phyloP scores from a whole-genome alignment of 2,113 vertebrate species.

The Caloenas nicobarica region DNA sequence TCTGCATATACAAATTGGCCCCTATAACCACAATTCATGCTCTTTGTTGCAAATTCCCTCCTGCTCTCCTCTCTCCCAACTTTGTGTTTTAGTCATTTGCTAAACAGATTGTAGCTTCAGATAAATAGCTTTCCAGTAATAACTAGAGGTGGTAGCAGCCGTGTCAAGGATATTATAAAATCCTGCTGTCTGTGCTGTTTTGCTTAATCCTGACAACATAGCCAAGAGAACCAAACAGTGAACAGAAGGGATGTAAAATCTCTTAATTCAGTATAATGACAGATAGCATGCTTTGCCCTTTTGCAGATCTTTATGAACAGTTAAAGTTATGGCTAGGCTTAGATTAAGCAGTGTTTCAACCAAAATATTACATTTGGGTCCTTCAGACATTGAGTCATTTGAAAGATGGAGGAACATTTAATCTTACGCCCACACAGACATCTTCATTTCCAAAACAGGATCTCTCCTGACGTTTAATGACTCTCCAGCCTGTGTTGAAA shows the following conservation, averaged over 20 bases:
- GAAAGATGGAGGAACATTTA: slow-evolving; percentile 25
- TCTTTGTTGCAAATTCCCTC: background rate
- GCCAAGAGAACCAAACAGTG: background rate
- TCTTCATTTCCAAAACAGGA: slow-evolving; percentile 45
- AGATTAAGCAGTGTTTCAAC: slow-evolving; percentile 23
- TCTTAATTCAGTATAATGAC: background rate
- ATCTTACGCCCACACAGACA: slow-evolving; percentile 37
- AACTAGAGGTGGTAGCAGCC: background rate
- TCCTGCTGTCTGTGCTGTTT: slow-evolving; percentile 22
- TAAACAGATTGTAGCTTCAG: background rate
- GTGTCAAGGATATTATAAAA: slow-evolving; percentile 34
- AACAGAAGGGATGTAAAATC: slow-evolving; percentile 45
- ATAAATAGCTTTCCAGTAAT: slow-evolving; percentile 17
- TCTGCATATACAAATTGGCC: background rate
- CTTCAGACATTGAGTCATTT: slow-evolving; percentile 39
- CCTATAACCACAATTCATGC: fast-evolving
- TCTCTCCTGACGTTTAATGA: slow-evolving; percentile 33
- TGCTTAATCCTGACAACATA: slow-evolving; percentile 31
- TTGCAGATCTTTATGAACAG: slow-evolving; percentile 8
- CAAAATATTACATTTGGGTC: slow-evolving; percentile 36
- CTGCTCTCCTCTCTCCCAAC: background rate
- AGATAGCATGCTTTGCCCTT: slow-evolving; percentile 18
- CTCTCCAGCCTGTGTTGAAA: slow-evolving; percentile 50
- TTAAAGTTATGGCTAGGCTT: slow-evolving; percentile 9
- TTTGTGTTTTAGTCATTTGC: slow-evolving; percentile 7